A percentile compares a stretch with the other conserved stretches of the same genome.
Evolutionary conservation across 2,113 vertebrate species (phyloP).

Genomic region (Lanius collurio): DNA sequence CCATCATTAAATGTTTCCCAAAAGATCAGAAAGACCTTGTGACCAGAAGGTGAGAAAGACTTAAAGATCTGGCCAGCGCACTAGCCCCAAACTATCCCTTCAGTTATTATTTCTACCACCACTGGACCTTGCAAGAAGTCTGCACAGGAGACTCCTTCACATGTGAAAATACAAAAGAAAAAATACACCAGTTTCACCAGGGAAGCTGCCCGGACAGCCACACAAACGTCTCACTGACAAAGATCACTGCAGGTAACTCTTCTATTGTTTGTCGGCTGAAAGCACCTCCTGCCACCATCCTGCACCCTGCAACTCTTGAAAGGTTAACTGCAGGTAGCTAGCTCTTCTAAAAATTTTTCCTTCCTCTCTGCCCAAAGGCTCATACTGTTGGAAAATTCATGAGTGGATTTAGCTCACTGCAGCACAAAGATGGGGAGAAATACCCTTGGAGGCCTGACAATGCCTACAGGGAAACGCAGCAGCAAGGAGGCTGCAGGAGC

Average conservation of each 20-base stretch:
- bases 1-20: not conserved
- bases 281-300: not conserved
- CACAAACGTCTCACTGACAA: not conserved
- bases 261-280: not conserved
- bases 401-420: not conserved
- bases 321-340: not conserved
- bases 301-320: rapidly evolving
- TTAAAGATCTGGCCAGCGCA: not conserved
- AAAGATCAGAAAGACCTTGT: not conserved
- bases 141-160: not conserved
- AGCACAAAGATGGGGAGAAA: not conserved
- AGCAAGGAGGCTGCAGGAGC: not conserved
- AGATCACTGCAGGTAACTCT: not conserved
- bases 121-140: not conserved
- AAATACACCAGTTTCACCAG: not conserved
- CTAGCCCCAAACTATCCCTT: not conserved
- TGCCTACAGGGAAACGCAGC: not conserved
- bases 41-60: not conserved
- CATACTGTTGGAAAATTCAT: not conserved
- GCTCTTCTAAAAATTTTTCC: not conserved
- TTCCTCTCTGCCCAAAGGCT: not conserved
- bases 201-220: not conserved
- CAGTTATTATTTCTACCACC: not conserved
- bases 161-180: not conserved
- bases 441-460: not conserved